phyloP scores from a whole-genome alignment of 2,888 invertebrate species.

The Steromphala cineraria region DNA sequence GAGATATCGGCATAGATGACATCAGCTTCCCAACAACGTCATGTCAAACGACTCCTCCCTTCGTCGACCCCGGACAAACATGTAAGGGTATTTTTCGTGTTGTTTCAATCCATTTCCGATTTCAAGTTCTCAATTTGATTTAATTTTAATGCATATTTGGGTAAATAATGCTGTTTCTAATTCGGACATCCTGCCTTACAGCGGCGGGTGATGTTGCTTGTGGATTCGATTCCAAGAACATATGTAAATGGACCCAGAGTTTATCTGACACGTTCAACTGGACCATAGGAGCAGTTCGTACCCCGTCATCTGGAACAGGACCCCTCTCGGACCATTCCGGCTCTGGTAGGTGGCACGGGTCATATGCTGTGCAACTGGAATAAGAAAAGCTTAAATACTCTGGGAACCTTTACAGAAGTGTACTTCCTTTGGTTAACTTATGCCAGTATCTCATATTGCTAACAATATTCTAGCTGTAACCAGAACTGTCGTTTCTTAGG shows the following conservation, averaged over 20 bases:
- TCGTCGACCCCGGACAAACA: conserved; percentile 36
- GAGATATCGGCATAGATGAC: conserved; percentile 61
- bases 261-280: conserved; percentile 59
- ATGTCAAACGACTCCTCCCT: conserved; percentile 52
- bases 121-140: too few relatives aligned
- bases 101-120: too few relatives aligned
- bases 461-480: too few relatives aligned
- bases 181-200: too few relatives aligned
- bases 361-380: too few relatives aligned
- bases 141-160: too few relatives aligned
- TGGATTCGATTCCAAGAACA: conserved; percentile 59
- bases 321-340: conserved; percentile 55
- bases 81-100: conserved; percentile 26
- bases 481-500: too few relatives aligned
- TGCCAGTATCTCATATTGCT: too few relatives aligned
- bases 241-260: conserved; percentile 63
- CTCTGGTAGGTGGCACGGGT: conserved; percentile 32
- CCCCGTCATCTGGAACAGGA: conserved; percentile 49
- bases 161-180: too few relatives aligned
- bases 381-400: too few relatives aligned
- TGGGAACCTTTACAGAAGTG: too few relatives aligned
- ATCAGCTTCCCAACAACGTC: conserved; percentile 54
- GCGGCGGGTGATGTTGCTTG: conserved; percentile 38
- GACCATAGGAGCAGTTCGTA: conserved; percentile 49
- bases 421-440: too few relatives aligned